Evolutionary conservation across 2,888 invertebrate species (phyloP).

Genomic region (Aelia acuminata): DNA sequence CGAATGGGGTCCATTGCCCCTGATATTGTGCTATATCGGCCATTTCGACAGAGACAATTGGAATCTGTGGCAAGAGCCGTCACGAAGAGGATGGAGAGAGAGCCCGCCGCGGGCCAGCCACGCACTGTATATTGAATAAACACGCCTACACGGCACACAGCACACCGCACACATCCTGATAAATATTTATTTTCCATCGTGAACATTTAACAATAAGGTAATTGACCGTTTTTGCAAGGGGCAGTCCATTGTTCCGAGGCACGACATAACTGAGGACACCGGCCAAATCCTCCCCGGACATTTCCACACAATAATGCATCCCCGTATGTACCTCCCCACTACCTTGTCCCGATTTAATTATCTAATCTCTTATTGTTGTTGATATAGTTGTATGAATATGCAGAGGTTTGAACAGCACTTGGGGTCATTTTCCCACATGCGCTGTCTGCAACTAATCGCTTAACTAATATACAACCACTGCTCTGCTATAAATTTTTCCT

Average conservation of each 20-base stretch:
- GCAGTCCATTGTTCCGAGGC: conserved; percentile 44
- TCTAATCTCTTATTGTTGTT: background rate
- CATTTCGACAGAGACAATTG: conserved; percentile 48
- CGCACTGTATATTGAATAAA: conserved; percentile 57
- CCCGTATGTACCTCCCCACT: background rate
- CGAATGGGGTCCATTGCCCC: background rate
- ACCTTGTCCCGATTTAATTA: conserved; percentile 1
- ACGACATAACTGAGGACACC: conserved; percentile 7
- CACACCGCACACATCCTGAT: conserved; percentile 49
- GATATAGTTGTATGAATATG: conserved; percentile 11
- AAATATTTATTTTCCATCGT: conserved; percentile 52
- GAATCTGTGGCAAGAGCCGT: conserved; percentile 43
- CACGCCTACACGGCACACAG: conserved; percentile 46
- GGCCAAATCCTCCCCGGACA: conserved; percentile 16
- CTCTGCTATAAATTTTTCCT: too few species aligned
- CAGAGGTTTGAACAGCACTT: too few species aligned
- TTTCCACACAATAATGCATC: conserved; percentile 53
- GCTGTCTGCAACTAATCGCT: too few species aligned
- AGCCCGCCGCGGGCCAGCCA: conserved; percentile 31
- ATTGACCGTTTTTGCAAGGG: conserved; percentile 48
- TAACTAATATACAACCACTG: too few species aligned
- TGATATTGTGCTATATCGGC: conserved; percentile 29
- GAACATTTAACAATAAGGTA: conserved; percentile 53
- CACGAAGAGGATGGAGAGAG: conserved; percentile 10
- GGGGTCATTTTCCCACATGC: too few species aligned